Base-by-base conservation (phyloP, 2,888 invertebrate species). In the Trichogramma evanescens region DNA sequence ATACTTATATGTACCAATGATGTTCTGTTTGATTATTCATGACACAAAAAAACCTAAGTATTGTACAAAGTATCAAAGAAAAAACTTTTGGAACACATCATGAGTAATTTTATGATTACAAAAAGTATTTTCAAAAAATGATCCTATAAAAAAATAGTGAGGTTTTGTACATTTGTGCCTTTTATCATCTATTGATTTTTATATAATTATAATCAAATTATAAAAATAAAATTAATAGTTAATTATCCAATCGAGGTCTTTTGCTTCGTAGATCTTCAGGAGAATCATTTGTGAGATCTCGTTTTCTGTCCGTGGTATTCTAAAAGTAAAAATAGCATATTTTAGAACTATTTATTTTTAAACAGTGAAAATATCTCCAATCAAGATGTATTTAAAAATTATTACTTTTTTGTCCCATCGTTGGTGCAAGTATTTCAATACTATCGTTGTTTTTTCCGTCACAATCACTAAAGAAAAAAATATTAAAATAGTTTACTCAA, bases 371-470 rank as follows among this genome's bases (percentile, higher is more conserved):
- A 43, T 39, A 42, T 48, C 44, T 41, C 2, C 48, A 4, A 10
- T 26, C 39, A 50, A 42, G 40, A 46, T n/a, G 46, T 56, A 53
- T 39, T 53, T 50, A 5, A 5, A 7, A 38, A 38, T 39, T 41
- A 46, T 66, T 79, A 89, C 86, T 84, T 93, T 93, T 82, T 93
- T 95, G 75, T 95, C 95, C 93, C 94, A 95, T 79, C 94, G 93
- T 72, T 95, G 93, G 71, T 95, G 95, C 66, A 96, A 84, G 79
- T 94, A 96, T 80, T 95, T 87, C 72, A 96, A 80, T 62, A 96
- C 82, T 72, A 96, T 95, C 75, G 94, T 95, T 53, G 94, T 92
- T 80, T 94, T 95, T 80, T 96, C 96, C 74, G 95, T 93, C 50
- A 95, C 95, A 74, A 96, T 96, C 70, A 95, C 93, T 90, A 82